Evolutionary conservation across 92 coral and sea anemone species (phyloP).

Genomic region (Porites lobata): DNA sequence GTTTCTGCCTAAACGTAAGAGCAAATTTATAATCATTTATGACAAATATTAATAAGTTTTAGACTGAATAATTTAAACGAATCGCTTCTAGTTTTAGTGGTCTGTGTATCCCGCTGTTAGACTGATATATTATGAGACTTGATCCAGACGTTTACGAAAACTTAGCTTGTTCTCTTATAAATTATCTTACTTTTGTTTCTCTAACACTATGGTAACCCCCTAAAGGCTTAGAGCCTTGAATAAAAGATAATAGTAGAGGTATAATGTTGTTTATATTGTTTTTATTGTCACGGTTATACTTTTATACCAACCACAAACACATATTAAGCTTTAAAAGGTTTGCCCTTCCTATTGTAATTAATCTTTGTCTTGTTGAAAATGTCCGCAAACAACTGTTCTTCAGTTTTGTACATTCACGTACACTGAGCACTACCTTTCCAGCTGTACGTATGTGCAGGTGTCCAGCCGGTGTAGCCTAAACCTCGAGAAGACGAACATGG

Average conservation of each 20-base stretch:
- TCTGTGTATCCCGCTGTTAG: too few relatives aligned
- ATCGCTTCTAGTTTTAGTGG: too few relatives aligned
- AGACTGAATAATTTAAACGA: too few relatives aligned
- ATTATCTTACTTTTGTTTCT: conserved; percentile 16
- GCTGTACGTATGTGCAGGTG: too few relatives aligned
- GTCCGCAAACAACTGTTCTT: background rate
- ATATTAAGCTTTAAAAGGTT: background rate
- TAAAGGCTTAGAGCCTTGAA: background rate
- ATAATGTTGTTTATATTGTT: background rate
- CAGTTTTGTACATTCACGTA: background rate
- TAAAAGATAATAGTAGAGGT: background rate
- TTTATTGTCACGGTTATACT: background rate
- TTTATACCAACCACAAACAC: background rate
- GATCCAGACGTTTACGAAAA: background rate
- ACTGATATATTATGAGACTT: too few relatives aligned
- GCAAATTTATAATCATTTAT: too few relatives aligned
- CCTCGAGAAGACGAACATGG: conserved; percentile 41
- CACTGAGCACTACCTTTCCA: background rate
- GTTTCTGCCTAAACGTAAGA: too few relatives aligned
- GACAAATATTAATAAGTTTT: too few relatives aligned
- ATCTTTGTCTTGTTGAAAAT: background rate
- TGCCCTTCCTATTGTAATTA: background rate
- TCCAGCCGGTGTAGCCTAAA: too few relatives aligned
- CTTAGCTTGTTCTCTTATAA: background rate
- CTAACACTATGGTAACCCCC: conserved; percentile 11